Conservation (phyloP, 2,888 invertebrate genomes). For the Zele albiditarsus region DNA sequence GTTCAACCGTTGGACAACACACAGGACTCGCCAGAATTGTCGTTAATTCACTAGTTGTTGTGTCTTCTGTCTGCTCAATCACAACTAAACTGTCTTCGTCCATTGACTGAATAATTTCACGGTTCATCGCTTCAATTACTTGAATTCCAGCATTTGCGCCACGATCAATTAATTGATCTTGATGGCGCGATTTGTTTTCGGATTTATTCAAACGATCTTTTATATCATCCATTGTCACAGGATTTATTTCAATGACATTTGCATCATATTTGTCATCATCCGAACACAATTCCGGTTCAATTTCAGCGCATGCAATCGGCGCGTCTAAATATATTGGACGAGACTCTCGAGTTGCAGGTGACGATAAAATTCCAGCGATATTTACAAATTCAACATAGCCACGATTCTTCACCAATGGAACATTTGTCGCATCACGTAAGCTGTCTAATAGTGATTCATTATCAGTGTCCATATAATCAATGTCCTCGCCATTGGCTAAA, state of each 20-base stretch:
- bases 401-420: conserved; percentile 76
- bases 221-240: conserved; percentile 67
- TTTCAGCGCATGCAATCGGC: conserved; percentile 66
- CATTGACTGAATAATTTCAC: conserved; percentile 65
- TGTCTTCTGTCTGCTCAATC: conserved; percentile 78
- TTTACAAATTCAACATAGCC: conserved; percentile 82
- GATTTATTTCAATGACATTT: conserved; percentile 68
- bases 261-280: conserved; percentile 60
- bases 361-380: conserved; percentile 57
- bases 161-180: conserved; percentile 1
- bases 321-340: conserved; percentile 51
- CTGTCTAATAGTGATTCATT: conserved; percentile 85
- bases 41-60: conserved; percentile 74
- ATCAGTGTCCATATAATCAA: conserved; percentile 91
- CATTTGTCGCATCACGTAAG: conserved; percentile 75
- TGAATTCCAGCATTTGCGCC: conserved; percentile 66
- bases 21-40: conserved; percentile 76
- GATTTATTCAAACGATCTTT: conserved; percentile 61
- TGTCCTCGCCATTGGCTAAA: conserved; percentile 79
- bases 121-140: conserved; percentile 70
- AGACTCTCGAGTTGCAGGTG: conserved; percentile 32
- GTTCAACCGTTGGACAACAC: conserved; percentile 58
- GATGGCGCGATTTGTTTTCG: conserved; percentile 30
- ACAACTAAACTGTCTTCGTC: conserved; percentile 78
- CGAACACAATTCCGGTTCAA: conserved; percentile 64